A percentile compares a stretch with the other conserved stretches of the same genome.
These are phyloP conservation scores for Timema cristinae DNA, from an alignment of 2,888 invertebrate genomes.

Conservation along the genomic window DNA sequence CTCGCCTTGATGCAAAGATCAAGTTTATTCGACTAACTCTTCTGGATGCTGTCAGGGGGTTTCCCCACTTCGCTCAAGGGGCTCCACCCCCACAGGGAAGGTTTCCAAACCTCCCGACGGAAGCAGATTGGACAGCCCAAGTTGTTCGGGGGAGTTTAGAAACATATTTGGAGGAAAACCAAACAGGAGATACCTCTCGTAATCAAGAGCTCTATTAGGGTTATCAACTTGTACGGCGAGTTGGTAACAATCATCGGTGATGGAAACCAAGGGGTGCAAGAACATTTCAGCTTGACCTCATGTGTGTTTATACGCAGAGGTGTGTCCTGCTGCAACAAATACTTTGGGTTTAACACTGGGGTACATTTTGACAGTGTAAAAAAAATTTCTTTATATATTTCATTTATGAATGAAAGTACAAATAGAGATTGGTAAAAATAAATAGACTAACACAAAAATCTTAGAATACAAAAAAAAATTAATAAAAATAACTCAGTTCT, in stretches of 20 bases:
- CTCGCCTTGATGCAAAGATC: constrained; percentile 81
- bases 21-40: constrained; percentile 75
- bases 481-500: too few species aligned
- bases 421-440: too few species aligned
- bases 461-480: too few species aligned
- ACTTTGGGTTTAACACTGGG: too few species aligned
- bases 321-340: too few species aligned
- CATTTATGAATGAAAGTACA: too few species aligned
- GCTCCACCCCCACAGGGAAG: constrained; percentile 38
- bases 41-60: constrained; percentile 27
- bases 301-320: too few species aligned
- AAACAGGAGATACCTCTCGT: constrained; percentile 83
- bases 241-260: constrained; percentile 13
- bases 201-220: constrained; percentile 85
- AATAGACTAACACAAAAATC: too few species aligned
- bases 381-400: too few species aligned
- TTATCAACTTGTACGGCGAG: constrained; percentile 80
- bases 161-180: constrained; percentile 81
- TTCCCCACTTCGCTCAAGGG: constrained; percentile 31
- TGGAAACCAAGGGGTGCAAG: too few species aligned
- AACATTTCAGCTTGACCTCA: too few species aligned
- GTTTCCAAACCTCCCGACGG: constrained; percentile 50
- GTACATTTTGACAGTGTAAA: too few species aligned
- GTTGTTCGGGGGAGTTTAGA: constrained; percentile 84
- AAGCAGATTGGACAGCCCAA: constrained; percentile 78